These are phyloP conservation scores for Cyclophora punctaria DNA, from an alignment of 2,888 invertebrate species.

Conservation along the genomic window DNA sequence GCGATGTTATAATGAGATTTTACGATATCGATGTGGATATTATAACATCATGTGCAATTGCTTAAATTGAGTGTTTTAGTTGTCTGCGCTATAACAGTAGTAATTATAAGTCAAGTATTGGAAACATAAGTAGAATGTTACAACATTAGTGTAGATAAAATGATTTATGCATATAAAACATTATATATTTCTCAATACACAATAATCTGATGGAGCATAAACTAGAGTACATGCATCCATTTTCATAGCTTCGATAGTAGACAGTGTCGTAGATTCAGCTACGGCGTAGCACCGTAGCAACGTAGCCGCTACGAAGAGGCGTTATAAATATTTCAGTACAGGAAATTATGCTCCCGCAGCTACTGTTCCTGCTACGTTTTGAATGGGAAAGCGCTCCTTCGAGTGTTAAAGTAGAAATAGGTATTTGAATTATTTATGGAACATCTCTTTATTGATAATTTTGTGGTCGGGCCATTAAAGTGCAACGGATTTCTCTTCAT, in stretches of 20 bases:
- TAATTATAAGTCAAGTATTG: too few species aligned
- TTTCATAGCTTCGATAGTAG: constrained; percentile 25
- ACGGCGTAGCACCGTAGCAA: constrained; percentile 37
- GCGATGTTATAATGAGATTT: too few species aligned
- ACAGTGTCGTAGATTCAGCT: constrained; percentile 45
- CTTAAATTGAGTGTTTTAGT: too few species aligned
- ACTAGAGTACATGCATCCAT: constrained; percentile 9
- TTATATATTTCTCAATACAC: too few species aligned
- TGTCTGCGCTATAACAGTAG: too few species aligned
- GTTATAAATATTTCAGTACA: constrained; percentile 70
- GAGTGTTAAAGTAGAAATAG: constrained; percentile 40
- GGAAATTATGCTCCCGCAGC: constrained; percentile 69
- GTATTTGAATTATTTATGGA: constrained; percentile 37
- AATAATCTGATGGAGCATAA: constrained; percentile 1
- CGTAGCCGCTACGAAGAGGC: constrained; percentile 29
- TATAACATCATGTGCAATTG: too few species aligned
- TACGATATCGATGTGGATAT: too few species aligned
- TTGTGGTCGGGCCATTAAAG: too few species aligned
- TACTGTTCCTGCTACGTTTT: constrained; percentile 48
- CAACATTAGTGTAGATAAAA: too few species aligned
- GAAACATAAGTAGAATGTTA: too few species aligned
- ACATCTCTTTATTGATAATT: constrained; percentile 29
- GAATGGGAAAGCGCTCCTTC: constrained; percentile 49
- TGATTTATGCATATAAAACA: too few species aligned
- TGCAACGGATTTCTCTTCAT: too few species aligned